Conservation (phyloP, 2,888 invertebrate species). For the Caenorhabditis wallacei region DNA sequence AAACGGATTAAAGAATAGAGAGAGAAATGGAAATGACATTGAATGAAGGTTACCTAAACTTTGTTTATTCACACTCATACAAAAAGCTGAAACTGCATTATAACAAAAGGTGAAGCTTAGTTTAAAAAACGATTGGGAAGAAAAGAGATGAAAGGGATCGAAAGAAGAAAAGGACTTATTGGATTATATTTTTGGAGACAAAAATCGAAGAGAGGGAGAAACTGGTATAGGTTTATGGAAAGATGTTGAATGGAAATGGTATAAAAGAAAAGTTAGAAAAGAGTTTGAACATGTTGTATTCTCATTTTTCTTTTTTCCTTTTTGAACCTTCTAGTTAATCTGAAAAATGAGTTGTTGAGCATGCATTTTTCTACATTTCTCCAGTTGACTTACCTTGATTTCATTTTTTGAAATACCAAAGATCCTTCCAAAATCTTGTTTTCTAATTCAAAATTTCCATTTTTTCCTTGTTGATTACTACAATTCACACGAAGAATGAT, state of each 20-base stretch:
- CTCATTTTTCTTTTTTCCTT: not conserved
- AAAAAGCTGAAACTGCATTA: conserved; percentile 25
- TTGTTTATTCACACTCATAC: conserved; percentile 1
- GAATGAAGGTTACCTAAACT: conserved; percentile 39
- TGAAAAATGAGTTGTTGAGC: too few relatives aligned
- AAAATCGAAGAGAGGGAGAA: conserved; percentile 7
- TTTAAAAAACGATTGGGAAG: conserved; percentile 13
- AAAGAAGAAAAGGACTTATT: conserved; percentile 50
- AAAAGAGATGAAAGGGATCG: conserved; percentile 5
- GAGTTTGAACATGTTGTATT: conserved; percentile 13
- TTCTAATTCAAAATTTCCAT: too few relatives aligned
- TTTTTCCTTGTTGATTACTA: too few relatives aligned
- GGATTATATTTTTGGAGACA: conserved; percentile 33
- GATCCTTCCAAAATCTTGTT: too few relatives aligned
- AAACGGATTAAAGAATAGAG: conserved; percentile 36
- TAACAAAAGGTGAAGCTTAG: conserved; percentile 33
- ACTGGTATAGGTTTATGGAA: conserved; percentile 32
- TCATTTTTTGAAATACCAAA: too few relatives aligned
- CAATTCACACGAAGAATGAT: too few relatives aligned
- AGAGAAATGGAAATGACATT: conserved; percentile 1
- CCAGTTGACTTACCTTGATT: too few relatives aligned
- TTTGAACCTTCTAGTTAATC: too few relatives aligned
- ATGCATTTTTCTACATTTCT: too few relatives aligned
- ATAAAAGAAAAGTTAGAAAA: conserved; percentile 20
- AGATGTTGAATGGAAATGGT: conserved; percentile 16